These are phyloP conservation scores for Sinhomidia bicolor DNA, from an alignment of 2,888 invertebrate genomes.

Conservation along the genomic window DNA sequence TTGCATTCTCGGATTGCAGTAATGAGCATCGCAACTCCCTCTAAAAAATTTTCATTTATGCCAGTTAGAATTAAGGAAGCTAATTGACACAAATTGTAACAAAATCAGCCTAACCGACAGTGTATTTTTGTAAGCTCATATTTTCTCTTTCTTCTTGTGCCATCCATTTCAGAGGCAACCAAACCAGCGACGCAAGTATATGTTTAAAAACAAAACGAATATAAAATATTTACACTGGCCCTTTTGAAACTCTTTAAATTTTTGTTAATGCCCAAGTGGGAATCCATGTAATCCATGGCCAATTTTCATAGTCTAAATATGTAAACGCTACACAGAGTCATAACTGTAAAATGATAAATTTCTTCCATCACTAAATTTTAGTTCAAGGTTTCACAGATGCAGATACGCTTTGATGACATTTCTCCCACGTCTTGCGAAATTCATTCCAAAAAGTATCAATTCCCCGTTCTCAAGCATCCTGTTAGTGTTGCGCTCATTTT, in stretches of 20 bases:
- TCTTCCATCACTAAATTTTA: conserved; percentile 19
- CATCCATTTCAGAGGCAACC: neutral
- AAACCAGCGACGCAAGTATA: too few relatives aligned
- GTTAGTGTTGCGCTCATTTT: neutral
- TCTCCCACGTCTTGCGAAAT: conserved; percentile 41
- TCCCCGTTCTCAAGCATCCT: neutral
- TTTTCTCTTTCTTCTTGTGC: neutral
- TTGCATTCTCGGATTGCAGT: too few relatives aligned
- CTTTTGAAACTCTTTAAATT: too few relatives aligned
- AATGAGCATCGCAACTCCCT: too few relatives aligned
- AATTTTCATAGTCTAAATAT: too few relatives aligned
- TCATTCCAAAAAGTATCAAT: conserved; percentile 3
- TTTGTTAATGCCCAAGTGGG: too few relatives aligned
- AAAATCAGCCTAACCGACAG: neutral
- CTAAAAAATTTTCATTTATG: neutral
- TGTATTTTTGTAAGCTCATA: neutral
- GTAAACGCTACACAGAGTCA: too few relatives aligned
- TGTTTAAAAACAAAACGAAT: too few relatives aligned
- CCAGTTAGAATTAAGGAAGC: neutral
- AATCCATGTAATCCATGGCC: too few relatives aligned
- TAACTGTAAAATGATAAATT: conserved; percentile 16
- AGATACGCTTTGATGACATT: conserved; percentile 43
- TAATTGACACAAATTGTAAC: neutral
- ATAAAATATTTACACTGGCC: too few relatives aligned
- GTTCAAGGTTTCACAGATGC: conserved; percentile 49